Base-by-base conservation (phyloP, 2,797 vertebrate species). In the Odontamblyopus rebecca region DNA sequence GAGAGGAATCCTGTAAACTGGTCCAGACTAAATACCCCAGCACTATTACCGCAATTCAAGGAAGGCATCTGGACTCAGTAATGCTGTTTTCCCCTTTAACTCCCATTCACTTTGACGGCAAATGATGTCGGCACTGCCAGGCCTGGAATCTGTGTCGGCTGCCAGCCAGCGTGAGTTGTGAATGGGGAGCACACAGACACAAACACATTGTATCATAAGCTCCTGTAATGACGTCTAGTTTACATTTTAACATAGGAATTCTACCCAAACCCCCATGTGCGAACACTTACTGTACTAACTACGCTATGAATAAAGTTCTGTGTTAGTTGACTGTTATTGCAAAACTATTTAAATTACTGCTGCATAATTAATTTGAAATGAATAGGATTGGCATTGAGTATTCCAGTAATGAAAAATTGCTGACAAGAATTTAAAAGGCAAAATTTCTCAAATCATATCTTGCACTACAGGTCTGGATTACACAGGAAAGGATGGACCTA, bases 241-340 rank as follows among this genome's bases (percentile, higher is more conserved):
- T 91, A 88, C 89, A 87, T 82, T 82, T 73, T 83, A 82, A 89
- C 88, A 85, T 87, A 91, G 85, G 87, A 91, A 91, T 91, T 89
- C 79, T 81, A 30, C 71, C 79, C 79, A 78, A 68, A 78, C 77
- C 84, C 56, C 76, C 85, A 69, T 75, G 68, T 70, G 68, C 72
- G 80, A 68, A 76, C 74, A 68, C 73, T 56, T 68, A 72, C 73
- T 77, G 48, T 48, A 72, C 71, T 77, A 63, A 60, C 35, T 62
- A 63, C 70, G 56, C 32, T 78, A 78, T 80, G 84, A 82, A 70
- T 73, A 63, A 66, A 66, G 54, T 57, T 73, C 73, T 11, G 65
- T 74, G 12, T 13, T 48, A 48, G 44, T 48, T 48, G 12, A 13
- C 44, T 48, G 44, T 48, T 48, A 48, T 48, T 48, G 44, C 15